Evolutionary conservation across 2,797 vertebrate genomes (phyloP).

Genomic region (Linurgus olivaceus): DNA sequence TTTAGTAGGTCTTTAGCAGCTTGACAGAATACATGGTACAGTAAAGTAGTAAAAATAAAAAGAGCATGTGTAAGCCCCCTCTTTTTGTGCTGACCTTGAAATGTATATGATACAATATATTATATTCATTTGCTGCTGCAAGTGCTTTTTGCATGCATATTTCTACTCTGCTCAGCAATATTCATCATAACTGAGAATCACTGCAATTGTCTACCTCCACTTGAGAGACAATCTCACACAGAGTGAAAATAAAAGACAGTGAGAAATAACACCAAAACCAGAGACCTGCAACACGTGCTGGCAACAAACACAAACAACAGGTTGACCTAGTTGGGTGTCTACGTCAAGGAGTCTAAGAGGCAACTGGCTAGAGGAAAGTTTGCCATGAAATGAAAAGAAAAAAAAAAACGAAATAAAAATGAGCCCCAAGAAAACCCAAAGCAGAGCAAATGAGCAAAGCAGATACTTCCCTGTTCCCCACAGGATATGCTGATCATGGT

Average conservation of each 20-base stretch:
- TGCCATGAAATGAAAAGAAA: not conserved
- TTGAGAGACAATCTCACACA: not conserved
- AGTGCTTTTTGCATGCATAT: not conserved
- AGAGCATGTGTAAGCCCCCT: not conserved
- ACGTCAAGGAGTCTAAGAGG: not conserved
- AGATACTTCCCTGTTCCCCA: not conserved
- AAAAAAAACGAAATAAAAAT: not conserved
- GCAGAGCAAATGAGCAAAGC: not conserved
- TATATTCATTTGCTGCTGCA: not conserved
- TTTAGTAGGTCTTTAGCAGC: slow-evolving; percentile 41
- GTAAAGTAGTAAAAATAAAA: not conserved
- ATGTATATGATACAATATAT: not conserved
- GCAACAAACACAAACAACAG: not conserved
- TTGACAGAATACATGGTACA: not conserved
- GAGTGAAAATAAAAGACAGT: not conserved
- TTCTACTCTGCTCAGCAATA: not conserved
- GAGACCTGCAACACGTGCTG: not conserved
- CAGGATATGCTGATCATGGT: not conserved
- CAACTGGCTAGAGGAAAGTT: not conserved
- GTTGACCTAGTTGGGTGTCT: not conserved
- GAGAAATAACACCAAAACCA: not conserved
- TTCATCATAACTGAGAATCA: not conserved
- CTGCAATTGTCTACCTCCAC: not conserved
- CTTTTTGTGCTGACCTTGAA: not conserved
- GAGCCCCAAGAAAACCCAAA: not conserved